Base-by-base conservation (phyloP, 2,797 vertebrate genomes). In the Xenopus petersii region DNA sequence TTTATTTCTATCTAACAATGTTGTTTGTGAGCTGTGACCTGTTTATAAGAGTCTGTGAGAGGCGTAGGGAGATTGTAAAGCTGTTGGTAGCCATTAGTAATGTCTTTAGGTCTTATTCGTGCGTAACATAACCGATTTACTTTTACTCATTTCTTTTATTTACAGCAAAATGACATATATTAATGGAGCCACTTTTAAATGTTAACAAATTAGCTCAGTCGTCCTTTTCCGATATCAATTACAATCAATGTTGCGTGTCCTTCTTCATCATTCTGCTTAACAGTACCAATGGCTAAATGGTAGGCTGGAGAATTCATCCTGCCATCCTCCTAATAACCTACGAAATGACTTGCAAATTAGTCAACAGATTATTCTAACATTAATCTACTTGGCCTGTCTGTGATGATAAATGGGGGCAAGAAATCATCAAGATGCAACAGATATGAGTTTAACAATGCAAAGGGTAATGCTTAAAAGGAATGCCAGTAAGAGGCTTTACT, bases 321-420 rank as follows among this genome's bases (percentile, higher is more conserved):
- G 66, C 21, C 26, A 21, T 33, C 12, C 54, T 67, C 49, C 33
- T 67, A 47, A 67, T 67, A 67, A n/a, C 26, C 15, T 24, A 67
- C 21, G 55, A 54, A 67, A 67, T 67, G 66, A 67, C 26, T 33
- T 12, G 16, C 24, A 54, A 26, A 67, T 67, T 55, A 67, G 48
- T 67, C 49, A 67, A 56, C 24, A 48, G n/a, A 26, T 67, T 49
- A 54, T 67, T 12, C 66, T 55, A 12, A 67, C 49, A 67, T 54
- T 67, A 67, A 67, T 55, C 26, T 24, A 48, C 24, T 15, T 55
- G 48, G 49, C 13, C 15, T 33, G 49, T 54, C 55, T 48, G 51
- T 17, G 13, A 67, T 67, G 66, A 67, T 67, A 16, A 33, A 67
- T 67, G 66, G 26, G 17, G 11, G 12, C 48, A 16, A 30, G 49